Evolutionary conservation across 2,888 invertebrate species (phyloP).

Genomic region (Xestia c-nigrum): DNA sequence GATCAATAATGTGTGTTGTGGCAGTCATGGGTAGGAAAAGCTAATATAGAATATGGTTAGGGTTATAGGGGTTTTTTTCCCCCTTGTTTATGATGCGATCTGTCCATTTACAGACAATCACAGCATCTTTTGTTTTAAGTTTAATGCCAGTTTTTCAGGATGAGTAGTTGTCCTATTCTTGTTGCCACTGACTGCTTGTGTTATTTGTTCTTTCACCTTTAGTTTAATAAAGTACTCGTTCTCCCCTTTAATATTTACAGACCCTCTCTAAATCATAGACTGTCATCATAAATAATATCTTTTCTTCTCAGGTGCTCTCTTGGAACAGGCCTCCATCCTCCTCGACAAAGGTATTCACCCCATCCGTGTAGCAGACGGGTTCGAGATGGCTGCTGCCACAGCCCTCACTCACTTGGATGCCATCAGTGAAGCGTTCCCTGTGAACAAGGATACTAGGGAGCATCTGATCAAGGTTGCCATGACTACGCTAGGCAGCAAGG

Average conservation of each 20-base stretch:
- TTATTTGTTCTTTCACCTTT: too few species aligned
- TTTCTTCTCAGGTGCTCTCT: conserved; percentile 93
- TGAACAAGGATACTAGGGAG: conserved; percentile 95
- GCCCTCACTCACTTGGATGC: conserved; percentile 96
- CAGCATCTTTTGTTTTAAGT: too few species aligned
- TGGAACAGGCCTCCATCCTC: conserved; percentile 98
- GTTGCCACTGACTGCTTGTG: too few species aligned
- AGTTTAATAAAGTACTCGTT: too few species aligned
- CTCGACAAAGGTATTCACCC: conserved; percentile 99
- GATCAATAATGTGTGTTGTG: not conserved
- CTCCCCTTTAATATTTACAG: not conserved
- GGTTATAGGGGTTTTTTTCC: too few species aligned
- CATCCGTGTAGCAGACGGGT: conserved; percentile 99
- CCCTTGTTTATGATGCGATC: too few species aligned
- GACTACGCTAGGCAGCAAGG: conserved; percentile 99
- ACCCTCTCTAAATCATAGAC: not conserved
- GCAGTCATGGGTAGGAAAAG: too few species aligned
- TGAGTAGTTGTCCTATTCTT: too few species aligned
- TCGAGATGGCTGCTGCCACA: conserved; percentile 98
- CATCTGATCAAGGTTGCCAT: conserved; percentile 98
- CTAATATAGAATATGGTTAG: too few species aligned
- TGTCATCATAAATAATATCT: not conserved
- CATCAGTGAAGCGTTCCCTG: conserved; percentile 97
- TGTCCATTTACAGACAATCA: too few species aligned
- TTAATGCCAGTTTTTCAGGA: too few species aligned